Percentiles rank a stretch among this genome's conserved stretches.
phyloP scores from a whole-genome alignment of 2,888 invertebrate species.

The Apamea sordens region DNA sequence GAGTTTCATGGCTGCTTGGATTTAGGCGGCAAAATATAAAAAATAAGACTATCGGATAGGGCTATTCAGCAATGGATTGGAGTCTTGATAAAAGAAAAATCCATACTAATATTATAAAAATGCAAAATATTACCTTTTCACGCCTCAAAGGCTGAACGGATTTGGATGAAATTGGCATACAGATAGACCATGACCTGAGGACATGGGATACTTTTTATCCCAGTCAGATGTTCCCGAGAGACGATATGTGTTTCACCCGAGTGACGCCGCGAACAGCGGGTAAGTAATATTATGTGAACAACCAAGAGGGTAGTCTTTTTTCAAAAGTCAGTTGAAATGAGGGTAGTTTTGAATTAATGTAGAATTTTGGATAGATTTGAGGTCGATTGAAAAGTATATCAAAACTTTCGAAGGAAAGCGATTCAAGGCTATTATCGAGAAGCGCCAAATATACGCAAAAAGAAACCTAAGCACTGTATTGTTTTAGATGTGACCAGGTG shows the following conservation, averaged over 20 bases:
- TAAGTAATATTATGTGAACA: slow-evolving; percentile 4
- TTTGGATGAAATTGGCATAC: not conserved
- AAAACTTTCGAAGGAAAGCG: not conserved
- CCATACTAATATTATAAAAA: not conserved
- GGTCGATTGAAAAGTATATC: not conserved
- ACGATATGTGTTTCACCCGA: no score
- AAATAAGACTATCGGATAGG: not conserved
- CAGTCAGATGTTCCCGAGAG: no score
- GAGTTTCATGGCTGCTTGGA: slow-evolving; percentile 46
- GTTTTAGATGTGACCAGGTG: not conserved
- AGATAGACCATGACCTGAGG: not conserved
- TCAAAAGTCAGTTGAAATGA: not conserved
- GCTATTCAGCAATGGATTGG: not conserved
- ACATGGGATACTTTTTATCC: not conserved
- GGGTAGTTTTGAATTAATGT: not conserved
- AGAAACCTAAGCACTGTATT: not conserved
- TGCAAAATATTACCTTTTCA: not conserved
- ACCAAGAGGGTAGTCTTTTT: not conserved
- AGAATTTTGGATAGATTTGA: not conserved
- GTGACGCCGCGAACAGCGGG: no score
- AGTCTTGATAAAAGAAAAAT: not conserved
- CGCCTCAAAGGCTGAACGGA: no score
- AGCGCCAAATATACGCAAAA: not conserved
- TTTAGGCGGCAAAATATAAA: slow-evolving; percentile 7
- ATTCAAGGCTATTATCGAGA: not conserved